Evolutionary conservation across 2,797 vertebrate species (phyloP).

Genomic region (Choloepus didactylus): DNA sequence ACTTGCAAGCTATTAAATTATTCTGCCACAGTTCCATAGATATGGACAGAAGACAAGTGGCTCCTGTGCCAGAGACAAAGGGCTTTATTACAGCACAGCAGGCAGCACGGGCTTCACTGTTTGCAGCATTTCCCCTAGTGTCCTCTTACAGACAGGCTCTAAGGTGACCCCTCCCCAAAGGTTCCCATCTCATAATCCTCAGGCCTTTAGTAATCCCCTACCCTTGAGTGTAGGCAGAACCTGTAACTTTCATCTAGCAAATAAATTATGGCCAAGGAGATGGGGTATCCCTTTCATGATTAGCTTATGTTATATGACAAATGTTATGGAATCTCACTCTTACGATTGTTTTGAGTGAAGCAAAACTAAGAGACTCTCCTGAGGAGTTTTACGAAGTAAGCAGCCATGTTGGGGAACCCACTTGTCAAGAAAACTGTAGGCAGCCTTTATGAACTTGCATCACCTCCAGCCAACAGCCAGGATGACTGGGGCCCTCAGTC

Average conservation of each 20-base stretch:
- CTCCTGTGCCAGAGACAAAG: not conserved
- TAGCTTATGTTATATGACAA: not conserved
- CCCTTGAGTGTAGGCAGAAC: not conserved
- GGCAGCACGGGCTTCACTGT: not conserved
- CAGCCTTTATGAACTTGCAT: not conserved
- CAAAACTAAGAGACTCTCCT: not conserved
- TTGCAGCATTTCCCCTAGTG: not conserved
- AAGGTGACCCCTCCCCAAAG: not conserved
- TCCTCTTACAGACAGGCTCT: not conserved
- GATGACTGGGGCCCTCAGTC: not conserved
- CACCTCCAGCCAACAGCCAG: not conserved
- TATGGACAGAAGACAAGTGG: not conserved
- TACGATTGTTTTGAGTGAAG: not conserved
- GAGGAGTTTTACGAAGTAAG: not conserved
- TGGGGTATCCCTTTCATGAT: not conserved
- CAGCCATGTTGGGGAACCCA: not conserved
- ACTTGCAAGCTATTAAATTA: not conserved
- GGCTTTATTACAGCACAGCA: not conserved
- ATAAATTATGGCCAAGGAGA: not conserved
- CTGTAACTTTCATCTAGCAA: not conserved
- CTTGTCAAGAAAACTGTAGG: not conserved
- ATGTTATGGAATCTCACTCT: not conserved
- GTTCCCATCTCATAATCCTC: not conserved
- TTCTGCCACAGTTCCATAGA: not conserved
- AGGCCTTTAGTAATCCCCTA: not conserved